Evolutionary conservation across 2,113 vertebrate genomes (phyloP).

Genomic region (Hippocampus barbouri): DNA sequence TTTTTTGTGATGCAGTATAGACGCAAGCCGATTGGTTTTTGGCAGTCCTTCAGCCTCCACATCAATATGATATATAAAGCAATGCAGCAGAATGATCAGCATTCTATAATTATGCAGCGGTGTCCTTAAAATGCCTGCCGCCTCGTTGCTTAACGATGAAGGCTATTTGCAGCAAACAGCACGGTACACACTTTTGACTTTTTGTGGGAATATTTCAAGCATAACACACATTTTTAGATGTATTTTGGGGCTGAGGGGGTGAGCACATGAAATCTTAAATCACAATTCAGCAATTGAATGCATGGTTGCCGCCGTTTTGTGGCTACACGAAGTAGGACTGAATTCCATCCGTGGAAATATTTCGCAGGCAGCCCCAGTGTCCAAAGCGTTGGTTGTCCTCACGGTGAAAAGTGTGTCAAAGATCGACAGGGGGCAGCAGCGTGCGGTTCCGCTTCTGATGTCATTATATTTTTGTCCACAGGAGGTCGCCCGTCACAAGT

Average conservation of each 20-base stretch:
- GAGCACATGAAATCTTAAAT: conserved; percentile 4
- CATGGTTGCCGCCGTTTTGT: not conserved
- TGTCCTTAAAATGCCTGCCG: conserved; percentile 25
- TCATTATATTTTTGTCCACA: conserved; percentile 71
- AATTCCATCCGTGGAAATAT: conserved; percentile 17
- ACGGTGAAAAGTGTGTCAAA: conserved; percentile 15
- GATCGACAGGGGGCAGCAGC: conserved; percentile 57
- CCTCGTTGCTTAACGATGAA: conserved; percentile 19
- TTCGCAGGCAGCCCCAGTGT: conserved; percentile 1
- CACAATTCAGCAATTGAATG: conserved; percentile 7
- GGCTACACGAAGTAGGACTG: conserved; percentile 1
- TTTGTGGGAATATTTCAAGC: conserved; percentile 23
- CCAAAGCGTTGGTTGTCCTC: conserved; percentile 17
- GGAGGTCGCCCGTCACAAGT: conserved; percentile 84
- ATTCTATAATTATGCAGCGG: conserved; percentile 52
- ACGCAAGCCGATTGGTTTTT: conserved; percentile 37
- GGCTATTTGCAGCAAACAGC: conserved; percentile 20
- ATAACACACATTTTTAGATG: conserved; percentile 10
- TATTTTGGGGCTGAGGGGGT: not conserved
- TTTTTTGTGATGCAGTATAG: conserved; percentile 48
- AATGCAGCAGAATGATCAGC: conserved; percentile 47
- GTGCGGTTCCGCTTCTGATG: conserved; percentile 35
- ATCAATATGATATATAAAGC: conserved; percentile 61
- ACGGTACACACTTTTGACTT: conserved; percentile 10
- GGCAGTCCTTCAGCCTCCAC: conserved; percentile 55